Conservation (phyloP, 2,113 vertebrate genomes). For the Erpornis zantholeuca region DNA sequence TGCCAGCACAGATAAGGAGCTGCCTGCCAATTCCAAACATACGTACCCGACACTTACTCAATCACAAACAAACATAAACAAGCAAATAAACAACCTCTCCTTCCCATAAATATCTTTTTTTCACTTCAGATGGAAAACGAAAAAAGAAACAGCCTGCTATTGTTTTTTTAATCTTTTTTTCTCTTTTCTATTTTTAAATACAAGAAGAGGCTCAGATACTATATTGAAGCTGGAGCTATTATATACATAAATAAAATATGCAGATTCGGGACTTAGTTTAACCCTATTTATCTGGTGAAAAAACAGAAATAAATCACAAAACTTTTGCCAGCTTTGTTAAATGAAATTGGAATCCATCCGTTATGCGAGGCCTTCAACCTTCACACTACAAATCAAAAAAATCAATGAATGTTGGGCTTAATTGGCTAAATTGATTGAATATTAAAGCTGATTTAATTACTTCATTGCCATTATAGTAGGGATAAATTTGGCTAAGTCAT, state of each 20-base stretch:
- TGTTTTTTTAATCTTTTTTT: neutral
- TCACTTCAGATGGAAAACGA: neutral
- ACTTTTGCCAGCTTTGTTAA: neutral
- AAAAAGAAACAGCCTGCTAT: neutral
- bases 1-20: slow-evolving; percentile 54
- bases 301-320: neutral
- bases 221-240: neutral
- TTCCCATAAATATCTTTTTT: neutral
- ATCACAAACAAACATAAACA: slow-evolving; percentile 50
- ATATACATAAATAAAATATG: neutral
- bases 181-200: neutral
- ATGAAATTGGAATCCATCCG: neutral
- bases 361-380: neutral
- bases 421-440: neutral
- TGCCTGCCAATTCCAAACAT: slow-evolving; percentile 48
- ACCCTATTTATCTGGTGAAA: neutral
- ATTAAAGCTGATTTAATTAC: neutral
- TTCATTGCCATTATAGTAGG: neutral
- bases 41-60: neutral
- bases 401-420: neutral
- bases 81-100: slow-evolving; percentile 10
- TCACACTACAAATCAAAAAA: neutral
- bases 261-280: neutral
- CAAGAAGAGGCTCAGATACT: neutral
- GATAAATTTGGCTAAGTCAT: neutral